phyloP scores from a whole-genome alignment of 2,888 invertebrate genomes.

The Xestia sexstrigata region DNA sequence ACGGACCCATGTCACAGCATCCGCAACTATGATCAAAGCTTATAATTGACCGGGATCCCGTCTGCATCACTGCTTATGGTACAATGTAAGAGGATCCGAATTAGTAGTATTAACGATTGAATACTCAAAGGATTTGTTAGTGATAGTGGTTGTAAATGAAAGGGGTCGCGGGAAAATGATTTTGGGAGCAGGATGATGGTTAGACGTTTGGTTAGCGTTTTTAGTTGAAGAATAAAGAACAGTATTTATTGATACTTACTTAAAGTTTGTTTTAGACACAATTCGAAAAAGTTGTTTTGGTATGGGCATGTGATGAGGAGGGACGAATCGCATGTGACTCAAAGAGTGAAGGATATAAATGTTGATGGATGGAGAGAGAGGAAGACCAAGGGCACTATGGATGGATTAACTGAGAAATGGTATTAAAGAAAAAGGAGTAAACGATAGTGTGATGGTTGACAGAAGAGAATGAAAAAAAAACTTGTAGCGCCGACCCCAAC shows the following conservation, averaged over 20 bases:
- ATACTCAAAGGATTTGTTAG: constrained; percentile 63
- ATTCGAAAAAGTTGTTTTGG: too few relatives aligned
- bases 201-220: not conserved
- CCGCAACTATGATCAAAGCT: constrained; percentile 73
- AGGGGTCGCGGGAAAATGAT: constrained; percentile 29
- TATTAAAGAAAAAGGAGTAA: too few relatives aligned
- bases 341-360: too few relatives aligned
- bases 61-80: constrained; percentile 67
- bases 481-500: too few relatives aligned
- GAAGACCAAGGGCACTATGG: too few relatives aligned
- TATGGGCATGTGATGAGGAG: too few relatives aligned
- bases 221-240: not conserved
- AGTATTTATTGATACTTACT: not conserved
- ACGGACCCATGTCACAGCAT: constrained; percentile 71
- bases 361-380: too few relatives aligned
- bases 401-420: too few relatives aligned
- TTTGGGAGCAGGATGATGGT: not conserved
- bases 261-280: not conserved
- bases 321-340: too few relatives aligned
- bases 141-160: constrained; percentile 49
- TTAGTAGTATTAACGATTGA: constrained; percentile 68
- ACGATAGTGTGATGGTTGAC: too few relatives aligned
- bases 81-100: constrained; percentile 60
- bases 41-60: constrained; percentile 71
- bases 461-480: too few relatives aligned